phyloP scores from a whole-genome alignment of 2,888 invertebrate species.

The Troides oblongomaculatus region DNA sequence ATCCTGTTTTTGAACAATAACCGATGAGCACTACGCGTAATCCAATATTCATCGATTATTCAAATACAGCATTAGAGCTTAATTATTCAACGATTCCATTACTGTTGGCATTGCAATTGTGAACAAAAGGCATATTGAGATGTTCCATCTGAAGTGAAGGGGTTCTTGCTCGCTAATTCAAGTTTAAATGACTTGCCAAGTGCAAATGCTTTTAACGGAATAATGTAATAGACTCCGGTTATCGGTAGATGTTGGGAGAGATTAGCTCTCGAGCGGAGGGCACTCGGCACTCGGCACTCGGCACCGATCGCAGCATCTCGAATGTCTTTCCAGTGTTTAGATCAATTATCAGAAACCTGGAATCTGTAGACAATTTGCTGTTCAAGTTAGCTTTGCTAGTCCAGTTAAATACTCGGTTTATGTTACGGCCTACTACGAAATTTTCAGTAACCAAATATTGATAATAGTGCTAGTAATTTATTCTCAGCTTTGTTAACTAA shows the following conservation, averaged over 20 bases:
- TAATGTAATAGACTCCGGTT: constrained; percentile 1
- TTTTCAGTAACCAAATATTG: too few relatives aligned
- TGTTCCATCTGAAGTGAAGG: background rate
- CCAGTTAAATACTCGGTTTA: too few relatives aligned
- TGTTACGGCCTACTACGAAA: too few relatives aligned
- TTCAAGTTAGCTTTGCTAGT: background rate
- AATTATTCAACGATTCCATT: too few relatives aligned
- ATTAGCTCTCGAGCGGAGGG: constrained; percentile 6
- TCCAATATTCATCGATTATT: too few relatives aligned
- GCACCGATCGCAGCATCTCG: background rate
- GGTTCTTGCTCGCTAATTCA: background rate
- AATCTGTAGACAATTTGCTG: background rate
- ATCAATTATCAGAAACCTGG: background rate
- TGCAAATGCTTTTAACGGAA: constrained; percentile 4
- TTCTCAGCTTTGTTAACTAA: too few relatives aligned
- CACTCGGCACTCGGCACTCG: background rate
- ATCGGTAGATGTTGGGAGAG: background rate
- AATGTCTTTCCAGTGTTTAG: background rate
- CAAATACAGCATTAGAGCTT: too few relatives aligned
- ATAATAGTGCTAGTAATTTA: too few relatives aligned
- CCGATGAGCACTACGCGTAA: too few relatives aligned
- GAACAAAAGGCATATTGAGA: background rate
- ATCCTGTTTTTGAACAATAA: too few relatives aligned
- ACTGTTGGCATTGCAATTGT: too few relatives aligned
- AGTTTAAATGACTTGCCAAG: background rate